phyloP scores from a whole-genome alignment of 1,140 invertebrate species.

The Scaptomyza pallida region DNA sequence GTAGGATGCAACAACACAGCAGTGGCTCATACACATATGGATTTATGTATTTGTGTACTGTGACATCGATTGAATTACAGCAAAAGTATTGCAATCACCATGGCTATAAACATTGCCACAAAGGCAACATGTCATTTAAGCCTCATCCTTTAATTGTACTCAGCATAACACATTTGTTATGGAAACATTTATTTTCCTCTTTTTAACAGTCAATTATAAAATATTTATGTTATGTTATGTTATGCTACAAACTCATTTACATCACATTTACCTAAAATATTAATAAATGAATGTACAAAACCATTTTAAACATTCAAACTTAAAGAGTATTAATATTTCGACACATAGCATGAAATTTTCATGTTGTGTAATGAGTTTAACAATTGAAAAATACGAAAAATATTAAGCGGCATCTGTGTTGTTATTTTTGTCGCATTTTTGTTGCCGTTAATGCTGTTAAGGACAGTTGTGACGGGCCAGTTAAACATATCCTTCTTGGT shows the following conservation, averaged over 20 bases:
- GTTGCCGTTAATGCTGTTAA: constrained; percentile 26
- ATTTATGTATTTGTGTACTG: constrained; percentile 1
- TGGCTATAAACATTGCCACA: constrained; percentile 40
- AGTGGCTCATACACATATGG: neutral
- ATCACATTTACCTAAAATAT: too few species aligned
- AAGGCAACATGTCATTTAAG: constrained; percentile 7
- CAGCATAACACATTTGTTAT: neutral
- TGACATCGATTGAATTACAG: constrained; percentile 53
- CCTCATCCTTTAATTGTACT: neutral
- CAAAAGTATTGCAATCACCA: constrained; percentile 53
- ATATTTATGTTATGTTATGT: too few species aligned
- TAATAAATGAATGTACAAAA: too few species aligned
- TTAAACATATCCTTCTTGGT: constrained; percentile 62
- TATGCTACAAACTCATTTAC: too few species aligned
- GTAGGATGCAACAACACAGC: constrained; percentile 47
- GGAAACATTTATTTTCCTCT: too few species aligned
- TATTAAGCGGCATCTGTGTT: constrained; percentile 28
- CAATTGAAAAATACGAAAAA: constrained; percentile 13
- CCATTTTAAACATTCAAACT: too few species aligned
- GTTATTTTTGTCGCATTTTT: constrained; percentile 16
- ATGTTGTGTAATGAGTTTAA: neutral
- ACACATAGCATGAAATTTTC: too few species aligned
- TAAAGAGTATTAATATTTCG: too few species aligned
- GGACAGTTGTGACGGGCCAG: constrained; percentile 54
- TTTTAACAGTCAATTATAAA: too few species aligned